These are phyloP conservation scores for Norana najaformis DNA, from an alignment of 2,888 invertebrate genomes.

Conservation along the genomic window DNA sequence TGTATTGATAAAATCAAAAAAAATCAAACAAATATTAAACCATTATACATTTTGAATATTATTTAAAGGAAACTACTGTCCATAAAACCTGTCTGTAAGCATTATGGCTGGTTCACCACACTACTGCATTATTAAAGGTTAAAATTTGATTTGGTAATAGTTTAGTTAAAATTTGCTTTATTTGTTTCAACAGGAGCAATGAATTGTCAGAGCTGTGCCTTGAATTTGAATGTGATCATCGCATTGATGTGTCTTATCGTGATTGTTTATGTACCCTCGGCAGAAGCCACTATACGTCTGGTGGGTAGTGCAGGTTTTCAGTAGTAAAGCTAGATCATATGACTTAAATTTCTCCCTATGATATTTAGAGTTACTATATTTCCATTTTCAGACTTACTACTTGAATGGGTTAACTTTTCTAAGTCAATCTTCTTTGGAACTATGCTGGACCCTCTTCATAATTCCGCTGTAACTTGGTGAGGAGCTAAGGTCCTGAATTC, in stretches of 20 bases:
- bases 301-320: neutral
- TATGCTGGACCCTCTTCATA: too few relatives aligned
- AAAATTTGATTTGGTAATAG: neutral
- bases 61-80: too few relatives aligned
- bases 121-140: neutral
- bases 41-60: too few relatives aligned
- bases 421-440: too few relatives aligned
- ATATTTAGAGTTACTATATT: too few relatives aligned
- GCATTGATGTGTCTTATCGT: neutral
- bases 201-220: neutral
- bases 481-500: too few relatives aligned
- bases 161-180: neutral
- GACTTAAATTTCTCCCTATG: neutral
- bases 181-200: neutral
- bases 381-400: neutral
- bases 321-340: neutral
- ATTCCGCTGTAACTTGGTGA: too few relatives aligned
- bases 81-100: too few relatives aligned
- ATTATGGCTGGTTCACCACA: too few relatives aligned
- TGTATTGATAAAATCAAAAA: too few relatives aligned
- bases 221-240: conserved; percentile 8
- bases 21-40: too few relatives aligned
- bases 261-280: neutral
- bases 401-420: too few relatives aligned
- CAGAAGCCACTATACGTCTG: neutral